phyloP scores from a whole-genome alignment of 2,888 invertebrate genomes.

The Cristatella mucedo region DNA sequence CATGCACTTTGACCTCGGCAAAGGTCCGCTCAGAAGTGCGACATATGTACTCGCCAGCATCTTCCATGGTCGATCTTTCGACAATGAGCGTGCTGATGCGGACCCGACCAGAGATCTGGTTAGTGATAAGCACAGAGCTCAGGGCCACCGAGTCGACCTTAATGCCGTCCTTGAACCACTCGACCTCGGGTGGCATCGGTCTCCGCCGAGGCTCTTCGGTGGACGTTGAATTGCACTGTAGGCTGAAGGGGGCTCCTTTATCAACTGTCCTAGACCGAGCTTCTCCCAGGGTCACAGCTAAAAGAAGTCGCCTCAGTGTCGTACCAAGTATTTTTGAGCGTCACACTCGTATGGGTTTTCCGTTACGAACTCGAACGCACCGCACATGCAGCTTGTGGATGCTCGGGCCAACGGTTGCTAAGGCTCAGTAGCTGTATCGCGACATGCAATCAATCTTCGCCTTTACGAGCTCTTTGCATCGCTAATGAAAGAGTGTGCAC shows the following conservation, averaged over 20 bases:
- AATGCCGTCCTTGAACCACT: slow-evolving; percentile 7
- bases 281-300: slow-evolving; percentile 7
- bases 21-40: background rate
- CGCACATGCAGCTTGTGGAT: too few relatives aligned
- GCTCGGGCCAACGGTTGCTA: too few relatives aligned
- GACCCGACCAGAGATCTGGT: background rate
- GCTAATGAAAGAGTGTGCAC: too few relatives aligned
- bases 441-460: too few relatives aligned
- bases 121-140: background rate
- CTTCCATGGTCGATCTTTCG: background rate
- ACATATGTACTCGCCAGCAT: slow-evolving; percentile 4
- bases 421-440: too few relatives aligned
- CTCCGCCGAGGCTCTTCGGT: background rate
- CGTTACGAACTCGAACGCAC: too few relatives aligned
- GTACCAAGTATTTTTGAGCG: too few relatives aligned
- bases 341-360: too few relatives aligned
- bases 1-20: slow-evolving; percentile 1
- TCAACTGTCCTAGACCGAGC: background rate
- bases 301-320: too few relatives aligned
- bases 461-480: too few relatives aligned
- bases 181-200: slow-evolving; percentile 3
- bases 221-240: slow-evolving; percentile 5
- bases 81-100: background rate
- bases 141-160: slow-evolving; percentile 1
- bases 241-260: slow-evolving; percentile 3